Conservation (phyloP, 2,113 vertebrate species). For the Chaetops frenatus region DNA sequence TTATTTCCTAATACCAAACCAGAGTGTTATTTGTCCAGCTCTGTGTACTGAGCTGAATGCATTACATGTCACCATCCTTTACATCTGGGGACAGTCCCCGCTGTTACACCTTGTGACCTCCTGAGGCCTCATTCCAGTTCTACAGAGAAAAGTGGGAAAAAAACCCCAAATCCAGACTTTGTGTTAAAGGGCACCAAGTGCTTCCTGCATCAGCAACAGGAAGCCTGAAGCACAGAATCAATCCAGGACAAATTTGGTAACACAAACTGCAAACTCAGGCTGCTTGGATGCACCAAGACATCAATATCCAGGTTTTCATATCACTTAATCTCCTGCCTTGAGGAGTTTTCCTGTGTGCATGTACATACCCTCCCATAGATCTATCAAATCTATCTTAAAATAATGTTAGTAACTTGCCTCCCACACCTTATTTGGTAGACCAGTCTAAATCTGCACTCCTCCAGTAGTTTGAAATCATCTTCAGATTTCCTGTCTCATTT, state of each 20-base stretch:
- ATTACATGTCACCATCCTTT: neutral
- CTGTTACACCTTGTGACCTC: neutral
- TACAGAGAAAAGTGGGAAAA: neutral
- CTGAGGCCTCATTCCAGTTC: neutral
- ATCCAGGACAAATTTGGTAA: neutral
- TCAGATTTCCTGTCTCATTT: neutral
- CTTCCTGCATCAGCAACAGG: neutral
- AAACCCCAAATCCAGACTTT: neutral
- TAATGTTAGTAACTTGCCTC: neutral
- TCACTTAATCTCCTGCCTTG: neutral
- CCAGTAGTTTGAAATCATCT: neutral
- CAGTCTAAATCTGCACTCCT: neutral
- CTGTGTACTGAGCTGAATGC: neutral
- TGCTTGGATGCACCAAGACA: neutral
- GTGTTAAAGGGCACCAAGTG: neutral
- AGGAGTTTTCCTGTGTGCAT: neutral
- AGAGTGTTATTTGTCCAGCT: neutral
- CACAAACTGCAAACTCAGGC: neutral
- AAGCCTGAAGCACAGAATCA: neutral
- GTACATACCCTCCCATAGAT: neutral
- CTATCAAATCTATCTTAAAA: neutral
- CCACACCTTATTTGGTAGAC: neutral
- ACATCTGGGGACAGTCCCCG: neutral
- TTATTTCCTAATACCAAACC: neutral
- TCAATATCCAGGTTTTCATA: neutral